A percentile compares a stretch with the other conserved stretches of the same genome.
Conservation (phyloP, 2,888 invertebrate genomes). For the Papilio demoleus region DNA sequence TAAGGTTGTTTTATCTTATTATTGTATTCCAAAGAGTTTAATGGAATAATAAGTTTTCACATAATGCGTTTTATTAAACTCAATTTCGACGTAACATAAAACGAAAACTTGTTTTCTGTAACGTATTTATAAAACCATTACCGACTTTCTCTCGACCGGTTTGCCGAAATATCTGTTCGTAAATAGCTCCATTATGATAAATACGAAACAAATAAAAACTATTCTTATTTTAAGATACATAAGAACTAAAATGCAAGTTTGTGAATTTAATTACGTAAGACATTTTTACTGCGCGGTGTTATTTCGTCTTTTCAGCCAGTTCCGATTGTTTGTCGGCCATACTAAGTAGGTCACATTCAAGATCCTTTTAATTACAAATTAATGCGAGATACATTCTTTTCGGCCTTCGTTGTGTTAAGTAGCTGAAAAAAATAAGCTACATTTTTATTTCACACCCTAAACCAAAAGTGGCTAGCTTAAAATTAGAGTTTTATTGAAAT, state of each 20-base stretch:
- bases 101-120: slow-evolving; percentile 7
- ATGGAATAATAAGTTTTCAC: neutral
- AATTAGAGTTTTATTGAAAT: too few species aligned
- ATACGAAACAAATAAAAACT: neutral
- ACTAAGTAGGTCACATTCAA: slow-evolving; percentile 25
- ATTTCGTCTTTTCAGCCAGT: slow-evolving; percentile 32
- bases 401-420: neutral
- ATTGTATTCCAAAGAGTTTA: neutral
- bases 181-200: slow-evolving; percentile 28
- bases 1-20: neutral
- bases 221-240: neutral
- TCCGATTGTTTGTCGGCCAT: slow-evolving; percentile 25
- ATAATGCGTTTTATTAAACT: neutral
- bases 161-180: slow-evolving; percentile 30
- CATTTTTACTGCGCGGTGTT: neutral
- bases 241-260: slow-evolving; percentile 11
- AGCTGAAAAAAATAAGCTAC: neutral
- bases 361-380: slow-evolving; percentile 33
- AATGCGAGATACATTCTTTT: slow-evolving; percentile 8
- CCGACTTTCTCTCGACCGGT: slow-evolving; percentile 17
- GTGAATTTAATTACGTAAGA: slow-evolving; percentile 5
- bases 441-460: neutral
- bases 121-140: slow-evolving; percentile 31
- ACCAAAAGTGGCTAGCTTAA: neutral
- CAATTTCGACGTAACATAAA: slow-evolving; percentile 11